A percentile compares a stretch with the other conserved stretches of the same genome.
These are phyloP conservation scores for Alcedo atthis DNA, from an alignment of 2,797 vertebrate genomes.

Conservation along the genomic window DNA sequence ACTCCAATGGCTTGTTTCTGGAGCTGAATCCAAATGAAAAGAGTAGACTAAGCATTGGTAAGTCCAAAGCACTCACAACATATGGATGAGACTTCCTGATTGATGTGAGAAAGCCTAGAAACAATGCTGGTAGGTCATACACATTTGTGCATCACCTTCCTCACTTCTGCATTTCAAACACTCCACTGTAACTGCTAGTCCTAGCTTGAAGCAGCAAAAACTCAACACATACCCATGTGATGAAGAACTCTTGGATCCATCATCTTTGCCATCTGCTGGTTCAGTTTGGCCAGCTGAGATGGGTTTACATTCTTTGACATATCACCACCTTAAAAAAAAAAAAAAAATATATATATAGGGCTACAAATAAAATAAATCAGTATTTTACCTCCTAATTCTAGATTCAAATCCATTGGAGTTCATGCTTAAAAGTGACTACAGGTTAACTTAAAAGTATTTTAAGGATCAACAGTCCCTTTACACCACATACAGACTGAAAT, in stretches of 20 bases:
- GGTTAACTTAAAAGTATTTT: neutral
- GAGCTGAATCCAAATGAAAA: neutral
- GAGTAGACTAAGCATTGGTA: neutral
- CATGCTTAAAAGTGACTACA: neutral
- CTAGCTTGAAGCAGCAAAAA: neutral
- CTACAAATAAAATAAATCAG: neutral
- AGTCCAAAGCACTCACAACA: neutral
- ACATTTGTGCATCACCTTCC: neutral
- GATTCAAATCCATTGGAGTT: neutral
- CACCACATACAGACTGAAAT: neutral
- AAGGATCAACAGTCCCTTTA: neutral
- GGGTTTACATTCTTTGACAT: slow-evolving; percentile 99
- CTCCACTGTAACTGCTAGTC: neutral
- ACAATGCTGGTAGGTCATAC: neutral
- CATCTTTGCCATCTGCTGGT: slow-evolving; percentile 99
- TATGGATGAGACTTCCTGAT: neutral
- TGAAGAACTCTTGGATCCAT: slow-evolving; percentile 98
- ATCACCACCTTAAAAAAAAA: slow-evolving; percentile 85
- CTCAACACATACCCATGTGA: slow-evolving; percentile 90
- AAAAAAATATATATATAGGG: neutral
- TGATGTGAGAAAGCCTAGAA: neutral
- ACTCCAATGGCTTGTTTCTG: neutral
- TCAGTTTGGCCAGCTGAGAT: slow-evolving; percentile 96
- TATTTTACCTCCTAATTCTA: neutral
- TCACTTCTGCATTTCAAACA: neutral